Conservation (phyloP, 2,888 invertebrate species). For the Chaetogeoica ovagalla region DNA sequence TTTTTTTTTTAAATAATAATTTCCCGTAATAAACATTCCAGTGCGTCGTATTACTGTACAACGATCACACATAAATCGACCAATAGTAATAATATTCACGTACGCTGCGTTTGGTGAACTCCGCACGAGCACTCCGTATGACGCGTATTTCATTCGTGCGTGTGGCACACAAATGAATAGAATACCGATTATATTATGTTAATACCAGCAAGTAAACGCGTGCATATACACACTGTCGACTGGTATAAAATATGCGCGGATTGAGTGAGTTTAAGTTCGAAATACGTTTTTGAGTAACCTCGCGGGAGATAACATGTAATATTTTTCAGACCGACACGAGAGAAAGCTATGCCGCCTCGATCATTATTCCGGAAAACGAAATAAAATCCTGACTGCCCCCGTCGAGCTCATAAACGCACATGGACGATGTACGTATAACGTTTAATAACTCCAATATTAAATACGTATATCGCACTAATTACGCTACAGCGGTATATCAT, state of each 20-base stretch:
- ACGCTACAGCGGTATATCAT: background rate
- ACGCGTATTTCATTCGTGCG: too few relatives aligned
- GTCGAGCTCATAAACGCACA: background rate
- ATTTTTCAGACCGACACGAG: constrained; percentile 16
- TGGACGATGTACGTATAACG: too few relatives aligned
- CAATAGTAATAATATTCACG: too few relatives aligned
- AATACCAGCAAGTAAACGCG: background rate
- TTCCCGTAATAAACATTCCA: too few relatives aligned
- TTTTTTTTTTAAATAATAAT: too few relatives aligned
- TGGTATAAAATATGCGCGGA: background rate
- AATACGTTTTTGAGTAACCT: background rate
- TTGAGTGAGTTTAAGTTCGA: background rate
- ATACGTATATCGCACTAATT: background rate
- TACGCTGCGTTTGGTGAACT: too few relatives aligned
- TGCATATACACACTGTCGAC: background rate
- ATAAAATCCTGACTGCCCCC: background rate
- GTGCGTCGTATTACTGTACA: too few relatives aligned
- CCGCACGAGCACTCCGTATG: too few relatives aligned
- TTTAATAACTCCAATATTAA: too few relatives aligned
- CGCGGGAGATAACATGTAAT: background rate
- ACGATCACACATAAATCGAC: too few relatives aligned
- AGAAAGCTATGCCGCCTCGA: constrained; percentile 21
- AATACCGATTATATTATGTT: background rate
- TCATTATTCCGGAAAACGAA: constrained; percentile 18
- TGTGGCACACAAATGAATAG: too few relatives aligned